A percentile compares a stretch with the other conserved stretches of the same genome.
These are phyloP conservation scores for Pseudachorutes palmiensis DNA, from an alignment of 1,140 invertebrate species.

Conservation along the genomic window DNA sequence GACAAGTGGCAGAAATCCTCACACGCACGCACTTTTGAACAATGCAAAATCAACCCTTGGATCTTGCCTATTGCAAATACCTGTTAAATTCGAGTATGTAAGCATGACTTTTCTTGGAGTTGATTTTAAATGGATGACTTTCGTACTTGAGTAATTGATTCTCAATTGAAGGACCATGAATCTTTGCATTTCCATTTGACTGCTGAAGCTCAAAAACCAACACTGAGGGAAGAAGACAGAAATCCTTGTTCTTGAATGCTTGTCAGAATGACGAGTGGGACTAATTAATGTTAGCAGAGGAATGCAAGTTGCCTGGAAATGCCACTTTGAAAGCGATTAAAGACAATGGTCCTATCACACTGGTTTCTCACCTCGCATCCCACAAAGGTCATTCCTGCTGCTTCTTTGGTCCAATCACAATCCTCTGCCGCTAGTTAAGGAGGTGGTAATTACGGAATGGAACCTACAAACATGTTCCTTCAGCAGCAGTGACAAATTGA, in stretches of 20 bases:
- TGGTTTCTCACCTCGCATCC: not conserved
- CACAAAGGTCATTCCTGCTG: not conserved
- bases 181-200: not conserved
- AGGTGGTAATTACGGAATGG: not conserved
- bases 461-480: too few species aligned
- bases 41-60: too few species aligned
- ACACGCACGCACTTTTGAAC: not conserved
- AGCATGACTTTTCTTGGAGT: too few species aligned
- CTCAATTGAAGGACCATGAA: not conserved
- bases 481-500: too few species aligned
- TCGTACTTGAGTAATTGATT: too few species aligned
- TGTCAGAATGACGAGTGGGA: conserved; percentile 6
- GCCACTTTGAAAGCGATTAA: not conserved
- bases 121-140: too few species aligned
- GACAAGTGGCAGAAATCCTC: not conserved
- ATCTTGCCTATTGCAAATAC: too few species aligned
- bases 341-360: not conserved
- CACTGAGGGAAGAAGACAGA: not conserved
- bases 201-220: not conserved
- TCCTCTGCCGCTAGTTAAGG: not conserved
- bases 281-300: conserved; percentile 2
- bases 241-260: not conserved
- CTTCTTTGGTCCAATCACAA: not conserved
- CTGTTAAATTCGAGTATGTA: too few species aligned
- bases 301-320: not conserved